A percentile compares a stretch with the other conserved stretches of the same genome.
These are phyloP conservation scores for Endotricha flammealis DNA, from an alignment of 2,888 invertebrate species.

Conservation along the genomic window DNA sequence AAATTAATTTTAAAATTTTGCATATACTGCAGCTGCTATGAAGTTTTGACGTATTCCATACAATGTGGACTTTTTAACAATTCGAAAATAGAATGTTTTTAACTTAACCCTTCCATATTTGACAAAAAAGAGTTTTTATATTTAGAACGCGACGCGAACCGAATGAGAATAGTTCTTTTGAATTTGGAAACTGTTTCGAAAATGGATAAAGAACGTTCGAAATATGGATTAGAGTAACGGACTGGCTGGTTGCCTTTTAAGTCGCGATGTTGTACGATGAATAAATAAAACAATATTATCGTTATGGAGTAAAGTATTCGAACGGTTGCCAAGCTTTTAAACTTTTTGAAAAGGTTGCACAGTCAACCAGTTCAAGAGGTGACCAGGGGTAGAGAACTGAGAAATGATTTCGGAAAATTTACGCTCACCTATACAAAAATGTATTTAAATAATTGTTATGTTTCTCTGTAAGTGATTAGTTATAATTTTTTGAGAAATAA, in stretches of 20 bases:
- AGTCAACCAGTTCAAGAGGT: no score
- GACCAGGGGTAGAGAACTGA: no score
- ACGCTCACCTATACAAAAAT: no score
- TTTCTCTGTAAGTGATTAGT: no score
- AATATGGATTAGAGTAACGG: conserved; percentile 58
- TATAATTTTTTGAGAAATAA: no score
- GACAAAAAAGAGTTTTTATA: conserved; percentile 74
- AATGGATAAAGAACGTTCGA: conserved; percentile 53
- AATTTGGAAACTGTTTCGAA: conserved; percentile 66
- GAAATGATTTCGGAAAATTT: no score
- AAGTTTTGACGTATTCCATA: conserved; percentile 77
- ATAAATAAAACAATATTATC: conserved; percentile 8
- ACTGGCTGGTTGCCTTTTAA: conserved; percentile 28
- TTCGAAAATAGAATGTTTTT: conserved; percentile 78
- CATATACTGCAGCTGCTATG: conserved; percentile 52
- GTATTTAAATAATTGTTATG: no score
- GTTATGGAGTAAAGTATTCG: not conserved
- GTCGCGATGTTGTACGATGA: conserved; percentile 23
- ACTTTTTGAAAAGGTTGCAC: no score
- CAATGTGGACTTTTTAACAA: conserved; percentile 77
- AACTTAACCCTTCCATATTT: conserved; percentile 78
- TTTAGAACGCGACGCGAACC: conserved; percentile 69
- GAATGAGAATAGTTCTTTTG: conserved; percentile 72
- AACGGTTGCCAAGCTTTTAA: not conserved
- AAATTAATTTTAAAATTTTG: conserved; percentile 18